phyloP scores from a whole-genome alignment of 2,888 invertebrate species.

The Lepidocyrtoides sp. region DNA sequence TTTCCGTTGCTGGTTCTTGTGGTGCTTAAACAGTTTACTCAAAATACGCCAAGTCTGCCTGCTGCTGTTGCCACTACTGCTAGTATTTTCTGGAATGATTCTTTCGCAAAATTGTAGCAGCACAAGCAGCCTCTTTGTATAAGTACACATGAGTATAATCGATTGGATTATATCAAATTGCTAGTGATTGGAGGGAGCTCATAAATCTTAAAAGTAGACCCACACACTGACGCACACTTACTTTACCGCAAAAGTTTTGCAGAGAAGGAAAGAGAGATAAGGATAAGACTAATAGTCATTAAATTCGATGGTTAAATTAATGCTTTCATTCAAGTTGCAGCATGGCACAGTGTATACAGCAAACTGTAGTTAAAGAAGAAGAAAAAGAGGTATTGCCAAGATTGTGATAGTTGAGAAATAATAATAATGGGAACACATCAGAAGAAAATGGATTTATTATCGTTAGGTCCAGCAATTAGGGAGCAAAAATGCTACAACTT shows the following conservation, averaged over 20 bases:
- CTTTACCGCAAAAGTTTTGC: constrained; percentile 32
- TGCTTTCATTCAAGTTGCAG: constrained; percentile 27
- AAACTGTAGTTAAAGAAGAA: not conserved
- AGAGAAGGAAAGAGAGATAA: constrained; percentile 20
- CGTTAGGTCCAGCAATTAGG: constrained; percentile 39
- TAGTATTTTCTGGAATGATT: not conserved
- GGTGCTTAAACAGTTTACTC: not conserved
- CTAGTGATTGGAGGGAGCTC: constrained; percentile 60
- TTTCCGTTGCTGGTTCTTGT: not conserved
- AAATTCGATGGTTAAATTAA: constrained; percentile 59
- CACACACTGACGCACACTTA: not conserved
- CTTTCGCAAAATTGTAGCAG: not conserved
- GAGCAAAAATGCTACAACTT: constrained; percentile 22
- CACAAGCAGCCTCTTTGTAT: not conserved
- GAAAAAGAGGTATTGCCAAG: not conserved
- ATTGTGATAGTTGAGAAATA: constrained; percentile 37
- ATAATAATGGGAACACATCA: constrained; percentile 29
- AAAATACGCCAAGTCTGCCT: not conserved
- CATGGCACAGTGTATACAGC: not conserved
- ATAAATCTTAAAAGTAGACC: constrained; percentile 52
- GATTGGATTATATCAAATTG: constrained; percentile 64
- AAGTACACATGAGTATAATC: not conserved
- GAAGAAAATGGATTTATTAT: constrained; percentile 52
- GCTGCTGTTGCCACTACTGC: too few species aligned
- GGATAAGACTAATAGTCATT: constrained; percentile 58